Percentiles rank a stretch among this genome's conserved stretches.
phyloP scores from a whole-genome alignment of 2,888 invertebrate species.

The Cryptocephalus primarius region DNA sequence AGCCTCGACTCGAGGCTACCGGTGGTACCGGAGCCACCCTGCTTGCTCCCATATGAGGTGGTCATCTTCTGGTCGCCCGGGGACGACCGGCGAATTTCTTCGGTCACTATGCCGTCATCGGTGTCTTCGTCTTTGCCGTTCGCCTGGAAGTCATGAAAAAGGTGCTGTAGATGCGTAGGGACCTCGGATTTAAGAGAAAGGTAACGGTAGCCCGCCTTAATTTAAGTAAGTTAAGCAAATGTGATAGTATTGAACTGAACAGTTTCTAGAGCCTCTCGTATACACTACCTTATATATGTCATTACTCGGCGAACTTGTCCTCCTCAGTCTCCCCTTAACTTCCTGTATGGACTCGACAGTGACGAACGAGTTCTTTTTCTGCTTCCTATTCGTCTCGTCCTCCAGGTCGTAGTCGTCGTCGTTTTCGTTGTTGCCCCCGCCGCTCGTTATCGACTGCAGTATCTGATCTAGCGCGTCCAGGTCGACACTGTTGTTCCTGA shows the following conservation, averaged over 20 bases:
- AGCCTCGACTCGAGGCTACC: slow-evolving; percentile 40
- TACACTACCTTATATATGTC: slow-evolving; percentile 20
- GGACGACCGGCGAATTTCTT: slow-evolving; percentile 38
- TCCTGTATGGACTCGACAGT: slow-evolving; percentile 50
- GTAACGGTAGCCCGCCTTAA: too few species aligned
- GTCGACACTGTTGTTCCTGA: slow-evolving; percentile 44
- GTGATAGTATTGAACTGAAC: too few species aligned
- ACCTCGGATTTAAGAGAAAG: too few species aligned
- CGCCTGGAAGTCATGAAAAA: not conserved
- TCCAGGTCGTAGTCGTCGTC: slow-evolving; percentile 20
- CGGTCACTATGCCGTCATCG: slow-evolving; percentile 41
- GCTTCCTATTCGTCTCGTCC: slow-evolving; percentile 16
- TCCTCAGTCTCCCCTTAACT: slow-evolving; percentile 46
- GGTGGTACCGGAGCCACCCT: slow-evolving; percentile 34
- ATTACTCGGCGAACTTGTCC: slow-evolving; percentile 40
- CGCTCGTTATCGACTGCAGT: slow-evolving; percentile 34
- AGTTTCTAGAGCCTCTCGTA: too few species aligned
- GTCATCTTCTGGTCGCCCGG: slow-evolving; percentile 37
- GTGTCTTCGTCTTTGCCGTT: slow-evolving; percentile 22
- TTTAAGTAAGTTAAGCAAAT: too few species aligned
- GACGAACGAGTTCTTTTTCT: slow-evolving; percentile 41
- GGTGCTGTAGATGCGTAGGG: too few species aligned
- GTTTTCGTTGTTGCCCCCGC: slow-evolving; percentile 21
- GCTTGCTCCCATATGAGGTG: slow-evolving; percentile 15
- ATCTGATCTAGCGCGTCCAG: slow-evolving; percentile 43